A percentile compares a stretch with the other conserved stretches of the same genome.
Evolutionary conservation across 2,113 vertebrate species (phyloP).

Genomic region (Brienomyrus longianalis): DNA sequence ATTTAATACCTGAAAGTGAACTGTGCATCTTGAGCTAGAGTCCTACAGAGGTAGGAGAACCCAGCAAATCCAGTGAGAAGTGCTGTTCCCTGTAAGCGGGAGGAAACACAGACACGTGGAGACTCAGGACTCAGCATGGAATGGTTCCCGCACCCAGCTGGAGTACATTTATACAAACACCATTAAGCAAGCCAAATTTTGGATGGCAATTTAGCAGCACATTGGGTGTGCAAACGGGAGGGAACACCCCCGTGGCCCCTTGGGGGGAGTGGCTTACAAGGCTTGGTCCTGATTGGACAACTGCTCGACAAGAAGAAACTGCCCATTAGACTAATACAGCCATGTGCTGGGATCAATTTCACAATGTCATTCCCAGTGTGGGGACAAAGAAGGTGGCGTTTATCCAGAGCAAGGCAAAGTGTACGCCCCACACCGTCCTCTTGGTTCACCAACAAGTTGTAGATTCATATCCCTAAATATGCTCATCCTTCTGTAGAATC

Average conservation of each 20-base stretch:
- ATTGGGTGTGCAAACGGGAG: constrained; percentile 15
- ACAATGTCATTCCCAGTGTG: constrained; percentile 53
- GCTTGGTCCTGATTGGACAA: constrained; percentile 55
- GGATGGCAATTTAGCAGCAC: neutral
- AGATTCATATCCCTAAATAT: neutral
- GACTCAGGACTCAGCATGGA: neutral
- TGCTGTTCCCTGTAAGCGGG: neutral
- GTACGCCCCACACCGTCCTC: neutral
- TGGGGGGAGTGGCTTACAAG: constrained; percentile 48
- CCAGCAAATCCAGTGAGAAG: neutral
- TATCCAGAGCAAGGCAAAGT: neutral
- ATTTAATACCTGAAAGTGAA: neutral
- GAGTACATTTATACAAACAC: neutral
- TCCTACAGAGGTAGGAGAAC: neutral
- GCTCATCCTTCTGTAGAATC: neutral
- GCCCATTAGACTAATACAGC: constrained; percentile 62
- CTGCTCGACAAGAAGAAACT: constrained; percentile 64
- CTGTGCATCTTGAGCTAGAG: neutral
- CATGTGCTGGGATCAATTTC: constrained; percentile 54
- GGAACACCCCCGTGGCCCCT: constrained; percentile 31
- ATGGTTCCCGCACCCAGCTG: neutral
- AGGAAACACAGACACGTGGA: neutral
- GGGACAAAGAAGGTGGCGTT: constrained; percentile 27
- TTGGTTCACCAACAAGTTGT: neutral
- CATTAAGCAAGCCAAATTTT: neutral